Evolutionary conservation across 2,888 invertebrate genomes (phyloP).

Genomic region (Hyppa rectilinea): DNA sequence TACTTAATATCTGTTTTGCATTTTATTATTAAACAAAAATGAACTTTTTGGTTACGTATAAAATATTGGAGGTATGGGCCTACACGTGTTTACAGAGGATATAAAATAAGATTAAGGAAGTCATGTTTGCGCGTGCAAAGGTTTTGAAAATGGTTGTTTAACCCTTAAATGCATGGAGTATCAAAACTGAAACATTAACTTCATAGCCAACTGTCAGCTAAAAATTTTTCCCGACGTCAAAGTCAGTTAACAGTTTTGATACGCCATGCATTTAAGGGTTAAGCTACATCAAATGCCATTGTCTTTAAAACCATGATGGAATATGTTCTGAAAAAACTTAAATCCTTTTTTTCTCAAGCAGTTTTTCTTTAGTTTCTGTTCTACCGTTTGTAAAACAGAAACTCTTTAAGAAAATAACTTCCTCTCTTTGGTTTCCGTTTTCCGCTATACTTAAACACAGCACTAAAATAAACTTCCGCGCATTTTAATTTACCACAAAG

Average conservation of each 20-base stretch:
- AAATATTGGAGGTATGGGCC: conserved; percentile 9
- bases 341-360: not conserved
- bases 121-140: conserved; percentile 17
- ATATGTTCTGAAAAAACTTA: not conserved
- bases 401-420: conserved; percentile 11
- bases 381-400: conserved; percentile 9
- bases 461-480: conserved; percentile 17
- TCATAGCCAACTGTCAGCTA: no score
- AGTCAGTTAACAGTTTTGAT: no score
- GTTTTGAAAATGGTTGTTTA: conserved; percentile 20
- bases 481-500: conserved; percentile 14
- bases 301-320: conserved; percentile 4
- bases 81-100: conserved; percentile 28
- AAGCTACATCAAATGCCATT: not conserved
- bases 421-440: not conserved
- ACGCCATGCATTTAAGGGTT: no score
- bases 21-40: conserved; percentile 41
- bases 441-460: not conserved
- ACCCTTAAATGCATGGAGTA: no score
- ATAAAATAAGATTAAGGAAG: conserved; percentile 17
- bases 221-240: no score
- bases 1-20: conserved; percentile 63
- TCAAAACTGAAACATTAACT: no score
- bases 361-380: not conserved
- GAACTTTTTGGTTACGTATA: conserved; percentile 26